Evolutionary conservation across 2,888 invertebrate genomes (phyloP).

Genomic region (Nomada flava): DNA sequence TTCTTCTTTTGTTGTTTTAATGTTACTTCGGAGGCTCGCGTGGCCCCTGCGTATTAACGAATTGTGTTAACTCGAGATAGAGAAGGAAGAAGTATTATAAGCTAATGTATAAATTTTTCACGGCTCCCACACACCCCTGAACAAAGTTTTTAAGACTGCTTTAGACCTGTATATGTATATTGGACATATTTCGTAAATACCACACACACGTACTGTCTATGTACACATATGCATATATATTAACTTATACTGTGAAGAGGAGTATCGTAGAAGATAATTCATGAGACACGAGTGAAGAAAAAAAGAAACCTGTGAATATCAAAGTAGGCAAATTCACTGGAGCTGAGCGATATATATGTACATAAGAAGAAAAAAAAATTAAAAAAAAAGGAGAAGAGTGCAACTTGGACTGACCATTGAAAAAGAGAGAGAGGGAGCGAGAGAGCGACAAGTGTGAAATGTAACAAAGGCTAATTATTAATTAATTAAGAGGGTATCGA

Average conservation of each 20-base stretch:
- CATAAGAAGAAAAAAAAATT: conserved; percentile 61
- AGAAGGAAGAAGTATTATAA: conserved; percentile 63
- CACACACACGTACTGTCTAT: conserved; percentile 46
- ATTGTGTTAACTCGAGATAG: conserved; percentile 44
- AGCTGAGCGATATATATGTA: conserved; percentile 75
- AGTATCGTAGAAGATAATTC: conserved; percentile 52
- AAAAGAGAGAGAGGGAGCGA: background rate
- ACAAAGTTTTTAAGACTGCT: conserved; percentile 71
- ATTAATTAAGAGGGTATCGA: conserved; percentile 74
- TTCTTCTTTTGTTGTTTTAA: background rate
- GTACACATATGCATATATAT: conserved; percentile 65
- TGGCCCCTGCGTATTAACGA: conserved; percentile 17
- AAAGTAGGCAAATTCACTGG: conserved; percentile 69
- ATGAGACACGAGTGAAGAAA: conserved; percentile 26
- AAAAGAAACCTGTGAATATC: conserved; percentile 63
- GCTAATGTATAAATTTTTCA: conserved; percentile 76
- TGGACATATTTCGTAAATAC: conserved; percentile 57
- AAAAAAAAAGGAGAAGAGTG: conserved; percentile 52
- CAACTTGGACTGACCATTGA: conserved; percentile 72
- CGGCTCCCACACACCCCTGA: conserved; percentile 52
- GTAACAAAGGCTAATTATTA: conserved; percentile 77
- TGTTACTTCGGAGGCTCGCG: conserved; percentile 13
- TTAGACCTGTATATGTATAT: conserved; percentile 67
- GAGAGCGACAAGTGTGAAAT: conserved; percentile 32
- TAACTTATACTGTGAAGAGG: conserved; percentile 54